Base-by-base conservation (phyloP, 2,113 vertebrate species). In the Aphelocoma coerulescens region DNA sequence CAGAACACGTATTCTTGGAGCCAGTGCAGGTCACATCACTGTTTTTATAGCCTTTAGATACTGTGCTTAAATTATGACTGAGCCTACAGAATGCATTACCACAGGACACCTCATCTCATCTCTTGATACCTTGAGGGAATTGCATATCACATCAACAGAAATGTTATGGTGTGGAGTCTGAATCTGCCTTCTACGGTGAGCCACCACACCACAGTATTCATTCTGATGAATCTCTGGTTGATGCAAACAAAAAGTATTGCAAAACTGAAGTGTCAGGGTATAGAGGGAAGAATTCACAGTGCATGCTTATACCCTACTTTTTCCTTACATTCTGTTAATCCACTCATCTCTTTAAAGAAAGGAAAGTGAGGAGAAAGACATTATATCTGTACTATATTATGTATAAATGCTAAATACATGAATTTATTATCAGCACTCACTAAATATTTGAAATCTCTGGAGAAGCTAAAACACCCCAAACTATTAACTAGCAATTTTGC, bases 381-480 rank as follows among this genome's bases (percentile, higher is more conserved):
- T 37, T 72, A 1, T 46, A 61, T 43, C 76, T 39, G 23, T 48
- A 46, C 27, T 62, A 62, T 39, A 46, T 30, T 26, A 78, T 2
- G 3, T 32, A 91, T 17, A 78, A 55, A 74, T 62, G 51, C 6
- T 4, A 75, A 96, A 87, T 58, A 61, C 6, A 1, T 52, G 7
- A 73, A 65, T 75, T 89, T 88, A 88, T 92, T 94, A 89, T 85
- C 76, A 88, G 75, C 68, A 95, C 43, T 95, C 86, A 96, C 88
- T 96, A 93, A 81, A 94, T 85, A 93, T 89, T 93, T 82, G 49
- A 96, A 57, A 96, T 92, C 75, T 93, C 68, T 77, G 63, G 44
- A 89, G 61, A 96, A 89, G 17, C 55, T 88, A 89, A 94, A 95
- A 93, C 85, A 88, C 59, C 81, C 85, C 73, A 79, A 21, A 67